Base-by-base conservation (phyloP, 2,888 invertebrate species). In the Rambutsinella grinnellia region DNA sequence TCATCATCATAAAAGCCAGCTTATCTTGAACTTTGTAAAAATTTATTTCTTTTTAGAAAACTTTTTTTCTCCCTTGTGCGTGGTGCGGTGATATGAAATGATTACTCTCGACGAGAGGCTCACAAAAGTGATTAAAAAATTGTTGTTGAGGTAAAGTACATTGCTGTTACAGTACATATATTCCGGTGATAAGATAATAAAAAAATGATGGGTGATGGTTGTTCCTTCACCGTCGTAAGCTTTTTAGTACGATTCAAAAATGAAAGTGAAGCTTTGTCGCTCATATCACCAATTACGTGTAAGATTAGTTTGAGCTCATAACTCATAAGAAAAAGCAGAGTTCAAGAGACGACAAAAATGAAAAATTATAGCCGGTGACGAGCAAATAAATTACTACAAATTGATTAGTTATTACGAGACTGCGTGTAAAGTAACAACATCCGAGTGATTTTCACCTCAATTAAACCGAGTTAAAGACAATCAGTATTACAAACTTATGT, bases 1-100 rank as follows among this genome's bases (percentile, higher is more conserved):
- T 69, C 61, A 61, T 61, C 61, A 60, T 68, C 61, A 47, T 75
- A 75, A 75, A 75, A 53, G 10, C 6, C n/a, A 68, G 47, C 67
- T 75, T 75, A 75, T 75, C 67, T 54, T 68, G 75, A 75, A 67
- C 75, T 75, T 66, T 62, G 67, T 56, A 75, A 61, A 24, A 23
- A 57, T 68, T 75, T 75, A 56, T 68, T 68, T 47, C 47, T 67
- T n/a, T n/a, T 75, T 68, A 56, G 67, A 75, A n/a, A 68, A 67
- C 49, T 68, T 67, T 74, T 74, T 71, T 61, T 36, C 24, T 27
- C 27, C 47, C 26, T 17, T 49, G 26, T 58, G 58, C 58, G 36
- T 36, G 36, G 36, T 36, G 13, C 13, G 36, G 36, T 36, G 36
- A 36, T 36, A 36, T 36, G n/a, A n/a, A n/a, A n/a, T n/a, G n/a